Conservation (phyloP, 2,797 vertebrate genomes). For the Sebastolobus altivelis region DNA sequence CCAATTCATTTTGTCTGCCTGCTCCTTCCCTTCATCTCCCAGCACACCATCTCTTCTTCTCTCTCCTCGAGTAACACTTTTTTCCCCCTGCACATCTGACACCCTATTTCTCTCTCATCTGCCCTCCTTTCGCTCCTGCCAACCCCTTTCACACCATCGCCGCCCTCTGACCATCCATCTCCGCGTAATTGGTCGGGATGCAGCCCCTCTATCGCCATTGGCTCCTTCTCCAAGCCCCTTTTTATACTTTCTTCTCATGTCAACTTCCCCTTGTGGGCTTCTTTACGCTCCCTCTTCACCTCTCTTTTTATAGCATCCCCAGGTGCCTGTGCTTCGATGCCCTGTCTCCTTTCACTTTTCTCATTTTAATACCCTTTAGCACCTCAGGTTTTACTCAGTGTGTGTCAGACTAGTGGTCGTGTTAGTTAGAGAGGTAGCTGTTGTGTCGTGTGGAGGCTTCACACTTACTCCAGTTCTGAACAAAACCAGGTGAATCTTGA, state of each 20-base stretch:
- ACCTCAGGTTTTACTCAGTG: conserved; percentile 18
- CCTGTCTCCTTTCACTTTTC: conserved; percentile 28
- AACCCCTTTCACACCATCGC: conserved; percentile 53
- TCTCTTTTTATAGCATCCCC: conserved; percentile 49
- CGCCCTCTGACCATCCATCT: conserved; percentile 62
- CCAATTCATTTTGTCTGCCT: conserved; percentile 61
- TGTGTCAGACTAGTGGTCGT: not conserved
- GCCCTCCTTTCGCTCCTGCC: conserved; percentile 40
- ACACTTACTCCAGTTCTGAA: not conserved
- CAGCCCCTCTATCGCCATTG: conserved; percentile 48
- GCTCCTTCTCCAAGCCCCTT: conserved; percentile 42
- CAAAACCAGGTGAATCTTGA: not conserved
- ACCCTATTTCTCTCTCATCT: conserved; percentile 54
- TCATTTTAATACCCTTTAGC: conserved; percentile 31
- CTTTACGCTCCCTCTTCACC: conserved; percentile 44
- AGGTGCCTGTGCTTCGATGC: conserved; percentile 14
- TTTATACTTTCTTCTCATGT: conserved; percentile 51
- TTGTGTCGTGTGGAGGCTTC: not conserved
- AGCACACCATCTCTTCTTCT: conserved; percentile 23
- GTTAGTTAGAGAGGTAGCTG: not conserved
- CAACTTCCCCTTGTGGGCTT: conserved; percentile 49
- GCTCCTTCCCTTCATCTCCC: conserved; percentile 50
- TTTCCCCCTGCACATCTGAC: conserved; percentile 50
- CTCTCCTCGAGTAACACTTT: conserved; percentile 19
- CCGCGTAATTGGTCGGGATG: conserved; percentile 68